Conservation (phyloP, 2,113 vertebrate species). For the Phaethornis superciliosus region DNA sequence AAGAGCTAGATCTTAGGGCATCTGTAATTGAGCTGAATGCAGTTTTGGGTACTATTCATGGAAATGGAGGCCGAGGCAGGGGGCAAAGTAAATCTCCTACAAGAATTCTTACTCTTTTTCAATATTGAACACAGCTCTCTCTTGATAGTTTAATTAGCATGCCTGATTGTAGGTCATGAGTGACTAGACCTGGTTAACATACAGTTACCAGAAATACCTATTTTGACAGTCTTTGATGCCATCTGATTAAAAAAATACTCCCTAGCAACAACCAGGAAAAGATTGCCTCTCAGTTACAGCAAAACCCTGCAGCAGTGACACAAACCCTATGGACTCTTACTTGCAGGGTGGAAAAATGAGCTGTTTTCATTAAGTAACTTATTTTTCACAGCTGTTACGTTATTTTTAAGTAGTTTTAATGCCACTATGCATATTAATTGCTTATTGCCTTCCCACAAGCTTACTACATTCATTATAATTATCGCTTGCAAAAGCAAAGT, state of each 20-base stretch:
- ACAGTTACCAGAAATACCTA: background rate
- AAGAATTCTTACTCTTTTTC: slow-evolving; percentile 14
- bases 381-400: slow-evolving; percentile 74
- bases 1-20: slow-evolving; percentile 34
- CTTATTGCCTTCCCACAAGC: slow-evolving; percentile 65
- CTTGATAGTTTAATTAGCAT: background rate
- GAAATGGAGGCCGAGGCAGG: background rate
- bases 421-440: slow-evolving; percentile 65
- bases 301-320: background rate
- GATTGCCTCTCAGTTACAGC: background rate
- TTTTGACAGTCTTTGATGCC: background rate
- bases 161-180: background rate
- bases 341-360: slow-evolving; percentile 55
- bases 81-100: background rate
- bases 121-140: background rate
- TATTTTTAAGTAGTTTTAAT: slow-evolving; percentile 75
- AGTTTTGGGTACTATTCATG: background rate
- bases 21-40: background rate
- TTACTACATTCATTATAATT: slow-evolving; percentile 57
- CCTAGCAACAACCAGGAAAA: background rate
- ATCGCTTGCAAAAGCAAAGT: background rate
- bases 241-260: background rate
- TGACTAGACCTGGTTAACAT: background rate
- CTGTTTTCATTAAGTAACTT: slow-evolving; percentile 66
- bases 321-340: background rate